These are phyloP conservation scores for Ectropis grisescens DNA, from an alignment of 1,140 invertebrate genomes.

Conservation along the genomic window DNA sequence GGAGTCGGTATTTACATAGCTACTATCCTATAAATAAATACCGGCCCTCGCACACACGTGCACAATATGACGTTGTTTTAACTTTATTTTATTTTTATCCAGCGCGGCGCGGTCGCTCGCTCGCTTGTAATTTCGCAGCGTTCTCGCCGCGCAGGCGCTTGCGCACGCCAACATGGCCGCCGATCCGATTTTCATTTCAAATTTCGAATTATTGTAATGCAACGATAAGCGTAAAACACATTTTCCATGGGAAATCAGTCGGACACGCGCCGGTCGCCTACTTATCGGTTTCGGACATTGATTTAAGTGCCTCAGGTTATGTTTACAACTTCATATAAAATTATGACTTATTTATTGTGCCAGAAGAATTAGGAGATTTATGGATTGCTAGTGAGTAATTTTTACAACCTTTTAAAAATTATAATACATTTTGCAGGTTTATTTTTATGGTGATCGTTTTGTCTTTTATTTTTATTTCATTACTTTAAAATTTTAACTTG, in stretches of 20 bases:
- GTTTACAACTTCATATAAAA: constrained; percentile 23
- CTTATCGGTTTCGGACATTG: constrained; percentile 25
- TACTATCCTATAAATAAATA: constrained; percentile 69
- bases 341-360: constrained; percentile 25
- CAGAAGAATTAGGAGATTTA: constrained; percentile 23
- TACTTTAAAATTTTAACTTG: too few species aligned
- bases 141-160: constrained; percentile 60
- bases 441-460: too few species aligned
- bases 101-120: constrained; percentile 47
- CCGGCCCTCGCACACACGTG: constrained; percentile 61
- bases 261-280: too few species aligned
- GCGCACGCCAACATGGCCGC: constrained; percentile 58
- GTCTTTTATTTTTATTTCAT: too few species aligned
- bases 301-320: constrained; percentile 25
- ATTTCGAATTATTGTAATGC: constrained; percentile 13
- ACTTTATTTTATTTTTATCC: constrained; percentile 70
- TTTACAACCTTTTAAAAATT: constrained; percentile 1
- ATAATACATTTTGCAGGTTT: too few species aligned
- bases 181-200: constrained; percentile 20
- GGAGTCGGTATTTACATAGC: constrained; percentile 58
- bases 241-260: too few species aligned
- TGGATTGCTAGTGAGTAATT: constrained; percentile 26
- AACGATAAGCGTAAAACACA: constrained; percentile 11
- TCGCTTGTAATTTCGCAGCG: constrained; percentile 63
- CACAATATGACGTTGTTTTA: constrained; percentile 67